phyloP scores from a whole-genome alignment of 2,888 invertebrate genomes.

The Calephelis perditalis region DNA sequence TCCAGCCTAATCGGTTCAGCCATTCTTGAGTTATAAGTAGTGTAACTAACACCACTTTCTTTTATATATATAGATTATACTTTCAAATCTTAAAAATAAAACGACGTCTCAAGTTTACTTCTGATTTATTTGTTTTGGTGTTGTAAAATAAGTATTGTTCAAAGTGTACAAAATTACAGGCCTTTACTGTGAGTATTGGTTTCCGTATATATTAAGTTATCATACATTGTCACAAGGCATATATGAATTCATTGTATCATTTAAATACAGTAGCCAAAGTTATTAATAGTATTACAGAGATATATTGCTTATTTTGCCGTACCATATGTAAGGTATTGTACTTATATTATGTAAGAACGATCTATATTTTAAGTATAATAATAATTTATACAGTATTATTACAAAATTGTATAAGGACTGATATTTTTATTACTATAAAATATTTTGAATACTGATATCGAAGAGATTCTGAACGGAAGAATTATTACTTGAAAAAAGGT shows the following conservation, averaged over 20 bases:
- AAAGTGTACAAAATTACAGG: slow-evolving; percentile 75
- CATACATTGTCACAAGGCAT: slow-evolving; percentile 44
- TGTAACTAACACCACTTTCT: too few species aligned
- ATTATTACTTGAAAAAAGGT: slow-evolving; percentile 1
- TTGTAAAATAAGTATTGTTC: slow-evolving; percentile 68
- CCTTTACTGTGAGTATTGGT: slow-evolving; percentile 61
- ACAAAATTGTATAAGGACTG: slow-evolving; percentile 40
- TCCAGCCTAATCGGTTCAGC: too few species aligned
- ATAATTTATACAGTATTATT: slow-evolving; percentile 41
- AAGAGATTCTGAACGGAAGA: slow-evolving; percentile 23
- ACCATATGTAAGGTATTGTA: slow-evolving; percentile 53
- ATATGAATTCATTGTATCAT: slow-evolving; percentile 49
- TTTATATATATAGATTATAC: too few species aligned
- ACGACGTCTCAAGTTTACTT: slow-evolving; percentile 49
- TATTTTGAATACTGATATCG: slow-evolving; percentile 22
- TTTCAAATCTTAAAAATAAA: slow-evolving; percentile 37
- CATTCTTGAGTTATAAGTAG: too few species aligned
- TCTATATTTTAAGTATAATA: slow-evolving; percentile 43
- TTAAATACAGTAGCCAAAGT: slow-evolving; percentile 49
- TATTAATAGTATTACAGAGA: slow-evolving; percentile 46
- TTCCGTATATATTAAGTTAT: slow-evolving; percentile 49
- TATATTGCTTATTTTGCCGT: slow-evolving; percentile 62
- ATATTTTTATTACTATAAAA: slow-evolving; percentile 26
- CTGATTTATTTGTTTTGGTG: slow-evolving; percentile 68
- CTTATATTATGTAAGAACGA: slow-evolving; percentile 45